Evolutionary conservation across 2,113 vertebrate species (phyloP), one percentile per base, ranked within the genome.

Genomic region (Cyphomyrus plagiostoma): DNA sequence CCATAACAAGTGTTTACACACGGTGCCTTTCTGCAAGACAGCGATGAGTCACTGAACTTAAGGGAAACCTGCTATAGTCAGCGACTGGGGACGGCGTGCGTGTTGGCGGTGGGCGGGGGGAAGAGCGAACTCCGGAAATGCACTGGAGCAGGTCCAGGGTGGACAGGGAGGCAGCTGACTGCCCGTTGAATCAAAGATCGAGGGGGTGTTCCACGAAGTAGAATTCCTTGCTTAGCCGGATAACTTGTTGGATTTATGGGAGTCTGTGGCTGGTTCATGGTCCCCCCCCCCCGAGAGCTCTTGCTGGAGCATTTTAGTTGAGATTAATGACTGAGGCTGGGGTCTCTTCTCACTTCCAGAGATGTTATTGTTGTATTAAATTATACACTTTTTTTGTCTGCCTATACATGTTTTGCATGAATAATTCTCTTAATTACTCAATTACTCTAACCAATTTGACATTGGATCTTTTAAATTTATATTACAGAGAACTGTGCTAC

Each of bases 401-500:
- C 26, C 26, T 77, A 48, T 49, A 17, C 23, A 26, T 35, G 26
- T 82, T 80, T 80, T 80, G 74, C 74, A 39, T 80, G 35, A 80
- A 80, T 84, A n/a, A 84, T 48, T 84, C 3, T 84, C 45, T 84
- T 84, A 45, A 84, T 84, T 46, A 84, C 82, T 48, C 82, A 23
- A 84, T 84, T 46, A 84, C 21, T 42, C 82, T 45, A 49, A 86
- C n/a, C 8, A 35, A 17, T 53, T 26, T 86, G 19, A 48, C 42
- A 26, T 49, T 49, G 42, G 45, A 85, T 49, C 26, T 85, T 48
- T 11, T 0, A 39, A 39, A 77, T 77, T 15, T 15, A 6, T 77
- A 77, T 77, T 42, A 19, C 74, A 39, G 74, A 42, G 19, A 19
- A 39, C 35, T 80, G 30, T 80, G 35, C 9, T 19, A 77, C 70